Evolutionary conservation across 2,797 vertebrate genomes (phyloP), one percentile per base, ranked within the genome.

Genomic region (Parotocinclus haroldoi): DNA sequence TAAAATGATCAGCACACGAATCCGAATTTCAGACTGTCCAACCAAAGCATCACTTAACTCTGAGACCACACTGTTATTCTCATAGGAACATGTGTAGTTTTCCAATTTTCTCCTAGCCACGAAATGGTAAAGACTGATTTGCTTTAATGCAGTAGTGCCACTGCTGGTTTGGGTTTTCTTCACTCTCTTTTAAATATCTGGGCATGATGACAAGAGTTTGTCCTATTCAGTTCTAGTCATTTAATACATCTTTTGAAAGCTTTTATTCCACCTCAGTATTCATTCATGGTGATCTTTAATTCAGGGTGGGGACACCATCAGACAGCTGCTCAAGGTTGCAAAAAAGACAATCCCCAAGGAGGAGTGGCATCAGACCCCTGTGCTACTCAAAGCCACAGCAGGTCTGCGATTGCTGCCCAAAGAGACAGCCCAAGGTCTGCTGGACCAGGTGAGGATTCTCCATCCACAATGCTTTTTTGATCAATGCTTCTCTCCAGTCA

Each of bases 301-400:
- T 42, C 64, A 99, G 96, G 95, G 93, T 66, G 96, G 94, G 54
- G 91, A 95, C 83, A 91, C 87, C 5, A 85, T 99, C 71, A 91
- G 87, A 55, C 89, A 84, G 74, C 79, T 99, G 76, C 82, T 99
- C 81, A 93, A 92, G 70, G 84, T 95, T 61, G 96, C 96, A 49
- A 89, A 94, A 82, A 93, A 94, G 82, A 91, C 92, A 0, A 82
- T 99, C 37, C 96, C 97, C 9, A 89, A 84, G 80, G 90, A 89
- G 0, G 91, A 94, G 11, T 99, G 97, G 97, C 88, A 73, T 68
- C 91, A 84, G 80, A 99, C 97, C 4, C 95, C 96, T 0, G 93
- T 99, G 75, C 91, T 98, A 71, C 85, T 99, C 79, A 98, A 94
- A 89, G 97, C 97, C 71, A 99, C 97, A 0, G 96, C 96, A 1